Base-by-base conservation (phyloP, 2,113 vertebrate species). In the Tyto alba region DNA sequence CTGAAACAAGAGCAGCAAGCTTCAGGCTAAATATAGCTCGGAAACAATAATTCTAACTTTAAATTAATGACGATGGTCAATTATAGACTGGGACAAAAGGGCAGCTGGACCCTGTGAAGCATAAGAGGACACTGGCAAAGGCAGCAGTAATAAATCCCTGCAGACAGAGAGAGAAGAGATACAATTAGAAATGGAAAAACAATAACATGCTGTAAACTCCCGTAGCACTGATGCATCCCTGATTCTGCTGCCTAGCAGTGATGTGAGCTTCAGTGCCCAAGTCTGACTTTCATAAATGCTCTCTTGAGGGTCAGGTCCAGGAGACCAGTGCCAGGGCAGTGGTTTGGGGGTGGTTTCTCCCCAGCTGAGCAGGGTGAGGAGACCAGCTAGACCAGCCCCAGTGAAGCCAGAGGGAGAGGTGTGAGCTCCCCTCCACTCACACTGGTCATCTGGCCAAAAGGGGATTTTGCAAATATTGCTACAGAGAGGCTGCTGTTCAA, bases 181-280 rank as follows among this genome's bases (percentile, higher is more conserved):
- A 73, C 95, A 96, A 97, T 96, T 96, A 97, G 93, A 95, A 89
- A 88, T 88, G 74, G 94, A 95, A 96, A 97, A 97, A 94, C 91
- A 91, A 76, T 94, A 94, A 93, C 27, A 53, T 23, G 73, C 68
- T 90, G 48, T 72, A 91, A 85, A 94, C 63, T 40, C 34, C 53
- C 1, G 1, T 14, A 89, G 57, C 57, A 40, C 25, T 68, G 93
- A 76, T 82, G 80, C 64, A 50, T 34, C 73, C 66, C 53, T 0
- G 0, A 25, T 71, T 79, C 87, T 40, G 45, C 87, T 85, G 73
- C 85, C 9, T 36, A 30, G 60, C 60, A 55, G 43, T 21, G 60
- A 60, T 40, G 19, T 13, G 36, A 91, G 62, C 63, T 60, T 64
- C 40, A 27, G 69, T 73, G 89, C 89, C 74, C 81, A 72, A 77